Base-by-base conservation (phyloP, 2,888 invertebrate genomes). In the Nasonia oneida region DNA sequence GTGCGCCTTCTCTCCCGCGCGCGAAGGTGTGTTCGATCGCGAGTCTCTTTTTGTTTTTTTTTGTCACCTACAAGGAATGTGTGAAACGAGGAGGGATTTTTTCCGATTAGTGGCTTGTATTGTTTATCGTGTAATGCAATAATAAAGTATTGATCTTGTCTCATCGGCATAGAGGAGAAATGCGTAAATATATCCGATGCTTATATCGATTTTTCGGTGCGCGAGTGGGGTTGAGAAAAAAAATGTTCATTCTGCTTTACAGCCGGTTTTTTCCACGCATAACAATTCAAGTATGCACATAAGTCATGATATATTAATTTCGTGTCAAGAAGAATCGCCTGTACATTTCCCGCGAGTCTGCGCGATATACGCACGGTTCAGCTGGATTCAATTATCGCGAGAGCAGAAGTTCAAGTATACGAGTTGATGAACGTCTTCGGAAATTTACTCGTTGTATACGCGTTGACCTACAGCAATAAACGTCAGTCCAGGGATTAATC, bases 361-460 rank as follows among this genome's bases (percentile, higher is more conserved):
- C 23, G 23, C 23, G 23, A 23, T n/a, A 29, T 29, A 29, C 29
- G 29, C 29, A 73, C 23, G 73, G 73, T 73, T 73, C 73, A 39
- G n/a, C 42, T 14, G 23, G 42, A 42, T 73, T 73, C 73, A 42
- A 73, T 42, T 23, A 42, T 42, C 57, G 57, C 2, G n/a, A 42
- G 42, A n/a, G 39, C n/a, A n/a, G 73, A 73, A 73, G 73, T 73
- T 18, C 71, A 73, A 70, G 39, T n/a, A n/a, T 39, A 39, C 3
- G 71, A 29, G 15, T 2, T 67, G 67, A 67, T 12, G 39, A 73
- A 73, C 39, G 42, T 39, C 39, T 73, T 73, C 73, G 42, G 39
- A 73, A 42, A 42, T 73, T 39, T 15, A 42, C 73, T 73, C 39
- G 12, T 47, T 42, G 23, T 42, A 39, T 29, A 33, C 67, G 29